Conservation (phyloP, 2,888 invertebrate species). For the Villa cingulata region DNA sequence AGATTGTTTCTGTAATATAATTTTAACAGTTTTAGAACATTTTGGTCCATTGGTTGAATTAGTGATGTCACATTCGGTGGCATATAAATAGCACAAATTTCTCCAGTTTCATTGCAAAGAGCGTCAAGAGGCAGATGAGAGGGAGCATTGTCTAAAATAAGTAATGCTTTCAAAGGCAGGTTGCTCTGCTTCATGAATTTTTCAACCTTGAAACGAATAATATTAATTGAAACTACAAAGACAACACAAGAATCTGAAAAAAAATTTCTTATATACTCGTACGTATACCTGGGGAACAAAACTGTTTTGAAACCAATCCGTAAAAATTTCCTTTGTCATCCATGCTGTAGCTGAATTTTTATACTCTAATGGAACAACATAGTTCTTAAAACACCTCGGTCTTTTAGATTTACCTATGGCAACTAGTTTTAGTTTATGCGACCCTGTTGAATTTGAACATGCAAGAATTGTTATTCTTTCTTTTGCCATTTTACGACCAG, state of each 20-base stretch:
- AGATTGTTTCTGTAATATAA: neutral
- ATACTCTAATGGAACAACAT: constrained; percentile 11
- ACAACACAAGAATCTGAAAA: too few relatives aligned
- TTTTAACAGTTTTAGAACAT: constrained; percentile 9
- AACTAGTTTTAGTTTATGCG: constrained; percentile 16
- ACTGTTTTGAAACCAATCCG: constrained; percentile 14
- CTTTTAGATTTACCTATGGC: constrained; percentile 14
- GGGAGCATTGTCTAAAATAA: neutral
- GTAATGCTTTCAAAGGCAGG: too few relatives aligned
- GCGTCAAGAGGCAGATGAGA: neutral
- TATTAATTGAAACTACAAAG: too few relatives aligned
- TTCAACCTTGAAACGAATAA: too few relatives aligned
- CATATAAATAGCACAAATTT: constrained; percentile 9
- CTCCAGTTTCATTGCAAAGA: neutral
- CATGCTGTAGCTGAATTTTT: constrained; percentile 8
- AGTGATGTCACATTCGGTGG: constrained; percentile 12
- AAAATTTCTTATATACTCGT: too few relatives aligned
- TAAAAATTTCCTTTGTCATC: constrained; percentile 14
- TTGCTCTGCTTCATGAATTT: too few relatives aligned
- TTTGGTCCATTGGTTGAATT: constrained; percentile 14
- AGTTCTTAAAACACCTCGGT: constrained; percentile 11
- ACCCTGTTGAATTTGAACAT: constrained; percentile 16
- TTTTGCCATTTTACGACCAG: constrained; percentile 8
- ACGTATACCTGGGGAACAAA: too few relatives aligned
- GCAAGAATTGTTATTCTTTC: constrained; percentile 15